phyloP scores from a whole-genome alignment of 2,113 vertebrate species.

The Chlorocebus sabaeus region DNA sequence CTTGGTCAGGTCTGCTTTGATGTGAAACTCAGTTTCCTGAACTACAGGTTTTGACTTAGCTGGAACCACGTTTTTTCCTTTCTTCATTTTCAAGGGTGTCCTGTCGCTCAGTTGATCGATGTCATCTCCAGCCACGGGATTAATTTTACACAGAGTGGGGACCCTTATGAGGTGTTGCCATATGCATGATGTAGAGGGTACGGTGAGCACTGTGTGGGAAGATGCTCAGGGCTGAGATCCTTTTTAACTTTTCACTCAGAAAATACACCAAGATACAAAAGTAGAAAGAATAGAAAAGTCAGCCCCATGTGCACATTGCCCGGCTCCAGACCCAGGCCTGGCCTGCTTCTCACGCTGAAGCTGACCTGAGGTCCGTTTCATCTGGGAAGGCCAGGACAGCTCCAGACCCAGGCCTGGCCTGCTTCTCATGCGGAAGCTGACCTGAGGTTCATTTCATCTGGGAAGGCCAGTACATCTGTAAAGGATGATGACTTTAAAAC shows the following conservation, averaged over 20 bases:
- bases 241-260: background rate
- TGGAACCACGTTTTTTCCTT: background rate
- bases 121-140: background rate
- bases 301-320: fast-evolving
- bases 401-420: background rate
- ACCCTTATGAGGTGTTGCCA: background rate
- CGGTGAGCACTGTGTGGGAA: fast-evolving
- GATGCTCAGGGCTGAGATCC: background rate
- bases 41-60: background rate
- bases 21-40: background rate
- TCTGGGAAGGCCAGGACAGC: fast-evolving
- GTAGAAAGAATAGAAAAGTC: background rate
- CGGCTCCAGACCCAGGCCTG: fast-evolving
- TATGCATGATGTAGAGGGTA: fast-evolving
- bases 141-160: background rate
- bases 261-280: background rate
- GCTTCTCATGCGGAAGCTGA: background rate
- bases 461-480: fast-evolving
- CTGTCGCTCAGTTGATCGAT: fast-evolving
- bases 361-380: fast-evolving
- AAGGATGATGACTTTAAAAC: fast-evolving
- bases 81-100: background rate
- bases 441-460: fast-evolving
- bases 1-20: fast-evolving
- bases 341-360: background rate